phyloP scores from a whole-genome alignment of 2,797 vertebrate species.

The Diplodus puntazzo region DNA sequence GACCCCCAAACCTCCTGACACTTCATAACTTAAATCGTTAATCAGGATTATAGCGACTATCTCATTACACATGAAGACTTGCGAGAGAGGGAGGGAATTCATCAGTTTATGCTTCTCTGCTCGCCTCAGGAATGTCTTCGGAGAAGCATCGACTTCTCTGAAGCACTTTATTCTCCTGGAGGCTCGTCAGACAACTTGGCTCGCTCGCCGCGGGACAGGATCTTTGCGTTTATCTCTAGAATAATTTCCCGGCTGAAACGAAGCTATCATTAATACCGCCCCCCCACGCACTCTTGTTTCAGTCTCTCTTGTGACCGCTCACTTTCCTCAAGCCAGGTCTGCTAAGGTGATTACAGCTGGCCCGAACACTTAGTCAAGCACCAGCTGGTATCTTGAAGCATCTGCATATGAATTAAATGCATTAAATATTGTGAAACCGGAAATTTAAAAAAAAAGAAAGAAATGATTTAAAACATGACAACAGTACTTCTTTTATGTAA shows the following conservation, averaged over 20 bases:
- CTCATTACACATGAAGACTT: slow-evolving; percentile 52
- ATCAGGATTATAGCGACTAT: slow-evolving; percentile 60
- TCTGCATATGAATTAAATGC: not conserved
- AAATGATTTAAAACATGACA: slow-evolving; percentile 9
- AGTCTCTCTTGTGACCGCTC: slow-evolving; percentile 32
- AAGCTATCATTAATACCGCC: slow-evolving; percentile 45
- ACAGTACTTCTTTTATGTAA: slow-evolving; percentile 36
- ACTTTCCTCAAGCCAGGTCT: slow-evolving; percentile 44
- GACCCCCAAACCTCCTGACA: slow-evolving; percentile 35
- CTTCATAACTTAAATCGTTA: slow-evolving; percentile 49
- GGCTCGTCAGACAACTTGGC: slow-evolving; percentile 45
- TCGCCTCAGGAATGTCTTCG: slow-evolving; percentile 61
- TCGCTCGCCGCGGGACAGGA: slow-evolving; percentile 34
- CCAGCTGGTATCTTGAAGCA: slow-evolving; percentile 33
- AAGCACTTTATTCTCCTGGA: slow-evolving; percentile 39
- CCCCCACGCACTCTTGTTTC: slow-evolving; percentile 31
- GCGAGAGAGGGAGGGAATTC: slow-evolving; percentile 26
- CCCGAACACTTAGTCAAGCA: slow-evolving; percentile 24
- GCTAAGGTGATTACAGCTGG: slow-evolving; percentile 53
- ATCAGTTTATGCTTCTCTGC: slow-evolving; percentile 40
- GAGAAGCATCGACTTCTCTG: slow-evolving; percentile 31
- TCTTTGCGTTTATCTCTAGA: slow-evolving; percentile 52
- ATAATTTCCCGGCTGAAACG: slow-evolving; percentile 33
- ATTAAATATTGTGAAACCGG: not conserved
- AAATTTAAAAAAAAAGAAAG: not conserved